Base-by-base conservation (phyloP, 2,888 invertebrate genomes). In the Xanthorhoe spadicearia region DNA sequence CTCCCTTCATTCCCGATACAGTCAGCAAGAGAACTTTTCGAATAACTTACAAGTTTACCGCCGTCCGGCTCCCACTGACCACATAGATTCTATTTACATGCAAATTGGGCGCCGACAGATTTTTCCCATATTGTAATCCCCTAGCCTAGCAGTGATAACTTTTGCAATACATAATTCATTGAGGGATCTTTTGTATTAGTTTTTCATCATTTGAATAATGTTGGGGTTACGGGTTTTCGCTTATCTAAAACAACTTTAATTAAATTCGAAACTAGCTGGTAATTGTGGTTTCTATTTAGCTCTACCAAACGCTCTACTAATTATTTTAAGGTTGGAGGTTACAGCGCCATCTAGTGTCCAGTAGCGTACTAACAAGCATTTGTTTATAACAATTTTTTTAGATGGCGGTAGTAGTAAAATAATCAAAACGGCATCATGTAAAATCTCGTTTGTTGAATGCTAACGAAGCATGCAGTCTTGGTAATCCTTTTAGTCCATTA, bases 21-120 rank as follows among this genome's bases (percentile, higher is more conserved):
- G 74, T 48, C 54, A 51, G 38, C 49, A 58, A 81, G 77, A 59
- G 67, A 88, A 88, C 77, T 89, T 88, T 82, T 71, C 79, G 87
- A 84, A 89, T 88, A 88, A 87, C 78, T 88, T 86, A 71, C 28
- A 69, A 77, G 68, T 75, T 77, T 62, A 58, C 57, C 70, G 73
- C 73, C 74, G 19, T 35, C 56, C 51, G 17, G 18, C 48, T 73
- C 76, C 70, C 74, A 71, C 70, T 73, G 79, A 75, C 73, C 64
- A 74, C 83, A 86, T 86, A 86, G 51, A 83, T 81, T 71, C 71
- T 81, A 89, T 89, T 89, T 88, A 80, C 84, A 89, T 89, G 88
- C 77, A 88, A 88, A 89, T 89, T 83, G 77, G 69, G 71, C 73
- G 76, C 69, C 74, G 73, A 74, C 77, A 77, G 75, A 78, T 81